Evolutionary conservation across 2,113 vertebrate species (phyloP), one percentile per base, ranked within the genome.

Genomic region (Prionailurus viverrinus): DNA sequence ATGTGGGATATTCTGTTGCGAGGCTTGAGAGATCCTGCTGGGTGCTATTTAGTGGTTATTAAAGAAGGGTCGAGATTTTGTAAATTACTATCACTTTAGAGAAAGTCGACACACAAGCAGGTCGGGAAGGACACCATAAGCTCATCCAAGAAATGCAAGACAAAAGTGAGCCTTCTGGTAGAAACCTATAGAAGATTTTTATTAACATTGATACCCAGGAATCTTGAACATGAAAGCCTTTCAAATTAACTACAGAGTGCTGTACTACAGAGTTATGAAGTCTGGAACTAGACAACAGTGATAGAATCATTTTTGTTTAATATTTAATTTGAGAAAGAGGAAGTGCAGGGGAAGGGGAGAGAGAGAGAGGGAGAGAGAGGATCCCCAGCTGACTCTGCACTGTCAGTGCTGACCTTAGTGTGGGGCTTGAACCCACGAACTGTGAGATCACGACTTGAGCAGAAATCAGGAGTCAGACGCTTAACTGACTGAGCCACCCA

Each of bases 1-100:
- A 74, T 83, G 94, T 97, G 91, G 71, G 51, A 87, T 80, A 63
- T 73, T 91, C 86, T 96, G 21, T 88, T 93, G 84, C 78, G 53
- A 96, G 78, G 11, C 92, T 55, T 55, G 87, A n/a, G 55, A 39
- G 51, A 89, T 66, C 83, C 48, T 78, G 9, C 58, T 96, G 53
- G 31, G 12, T 85, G 45, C 83, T 68, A 4, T 39, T 2, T 61
- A 63, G 31, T 31, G 7, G 25, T 9, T 79, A 15, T 71, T 74
- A 39, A 18, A 73, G 21, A 27, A 78, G 29, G 15, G 10, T 16
- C 31, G 11, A 91, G 21, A 74, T 33, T 51, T 69, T 41, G 21
- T 68, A 51, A 69, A 33, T 94, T 14, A 71, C 84, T 83, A 9
- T 94, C 36, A 73, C 21, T 66, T 94, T 83, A 78, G 31, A 91